Conservation (phyloP, 2,888 invertebrate species). For the Sericinus montela region DNA sequence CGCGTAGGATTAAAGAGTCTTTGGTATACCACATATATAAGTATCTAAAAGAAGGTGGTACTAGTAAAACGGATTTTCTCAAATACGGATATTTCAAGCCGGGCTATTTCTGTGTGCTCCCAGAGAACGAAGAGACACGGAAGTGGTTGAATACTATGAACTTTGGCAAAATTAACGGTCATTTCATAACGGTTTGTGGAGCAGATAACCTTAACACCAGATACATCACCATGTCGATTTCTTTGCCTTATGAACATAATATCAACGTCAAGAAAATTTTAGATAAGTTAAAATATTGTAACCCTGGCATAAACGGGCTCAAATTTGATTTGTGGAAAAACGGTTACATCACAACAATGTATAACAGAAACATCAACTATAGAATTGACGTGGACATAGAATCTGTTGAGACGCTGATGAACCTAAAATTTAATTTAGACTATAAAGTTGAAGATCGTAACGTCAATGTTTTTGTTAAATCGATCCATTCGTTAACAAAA, state of each 20-base stretch:
- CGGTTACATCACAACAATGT: conserved; percentile 6
- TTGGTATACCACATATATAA: conserved; percentile 53
- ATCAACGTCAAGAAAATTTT: conserved; percentile 27
- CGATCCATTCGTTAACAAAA: conserved; percentile 32
- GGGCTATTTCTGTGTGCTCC: conserved; percentile 51
- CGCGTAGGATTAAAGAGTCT: conserved; percentile 57
- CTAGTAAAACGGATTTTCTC: conserved; percentile 48
- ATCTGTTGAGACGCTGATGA: conserved; percentile 48
- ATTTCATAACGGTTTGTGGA: conserved; percentile 41
- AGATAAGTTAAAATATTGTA: conserved; percentile 48
- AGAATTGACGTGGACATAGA: conserved; percentile 55
- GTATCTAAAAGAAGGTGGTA: conserved; percentile 43
- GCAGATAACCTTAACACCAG: conserved; percentile 38
- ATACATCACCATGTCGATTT: conserved; percentile 42
- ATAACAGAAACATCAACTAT: conserved; percentile 17
- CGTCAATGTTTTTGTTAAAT: conserved; percentile 31
- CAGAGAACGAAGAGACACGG: conserved; percentile 53
- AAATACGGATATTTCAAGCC: conserved; percentile 56
- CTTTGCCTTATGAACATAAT: conserved; percentile 29
- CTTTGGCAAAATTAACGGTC: conserved; percentile 45
- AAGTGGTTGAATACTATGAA: conserved; percentile 48
- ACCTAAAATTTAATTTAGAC: conserved; percentile 45
- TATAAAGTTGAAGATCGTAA: conserved; percentile 34
- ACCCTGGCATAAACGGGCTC: conserved; percentile 53
- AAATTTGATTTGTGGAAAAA: conserved; percentile 56